Base-by-base conservation (phyloP, 2,113 vertebrate genomes). In the Embiotoca jacksoni region DNA sequence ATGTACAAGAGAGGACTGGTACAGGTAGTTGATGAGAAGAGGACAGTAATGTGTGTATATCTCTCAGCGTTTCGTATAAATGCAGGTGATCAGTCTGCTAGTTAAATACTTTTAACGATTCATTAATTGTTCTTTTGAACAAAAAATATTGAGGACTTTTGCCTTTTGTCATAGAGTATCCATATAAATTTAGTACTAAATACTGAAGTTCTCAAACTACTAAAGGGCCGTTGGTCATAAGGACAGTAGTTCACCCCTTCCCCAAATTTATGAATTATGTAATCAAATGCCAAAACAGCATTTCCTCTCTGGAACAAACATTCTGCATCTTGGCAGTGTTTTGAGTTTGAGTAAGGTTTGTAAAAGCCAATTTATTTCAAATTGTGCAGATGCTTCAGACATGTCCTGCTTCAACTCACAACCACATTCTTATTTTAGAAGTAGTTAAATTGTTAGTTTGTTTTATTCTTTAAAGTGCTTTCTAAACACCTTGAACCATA, bases 1-100 rank as follows among this genome's bases (percentile, higher is more conserved):
- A 97, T 99, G 96, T 98, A 97, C 93, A 97, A 95, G 83, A 94
- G 98, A 1, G 98, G 96, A 14, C 56, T 97, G 7, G 97, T 99
- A n/a, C 98, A 99, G 97, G 98, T 98, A 78, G 55, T 75, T 61
- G 66, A 16, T 58, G 14, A 36, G 8, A 57, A 56, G 47, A 33
- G 6, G 14, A 56, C 13, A n/a, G 6, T 58, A 44, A 44, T 67
- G 2, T 33, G 15, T 23, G 23, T 23, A 23, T 23, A 23, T 23
- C 23, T 11, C 41, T 44, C 10, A 13, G 41, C 41, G 13, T 44
- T 9, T 44, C 9, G 41, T 54, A n/a, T 67, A 50, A 67, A 54
- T 11, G 41, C 41, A 44, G 41, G 41, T 13, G 41, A 44, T 44
- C 41, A 44, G 41, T 44, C 49, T 50, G 49, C 49, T n/a, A 6